Evolutionary conservation across 2,113 vertebrate species (phyloP).

Genomic region (Cephalopholis sonnerati): DNA sequence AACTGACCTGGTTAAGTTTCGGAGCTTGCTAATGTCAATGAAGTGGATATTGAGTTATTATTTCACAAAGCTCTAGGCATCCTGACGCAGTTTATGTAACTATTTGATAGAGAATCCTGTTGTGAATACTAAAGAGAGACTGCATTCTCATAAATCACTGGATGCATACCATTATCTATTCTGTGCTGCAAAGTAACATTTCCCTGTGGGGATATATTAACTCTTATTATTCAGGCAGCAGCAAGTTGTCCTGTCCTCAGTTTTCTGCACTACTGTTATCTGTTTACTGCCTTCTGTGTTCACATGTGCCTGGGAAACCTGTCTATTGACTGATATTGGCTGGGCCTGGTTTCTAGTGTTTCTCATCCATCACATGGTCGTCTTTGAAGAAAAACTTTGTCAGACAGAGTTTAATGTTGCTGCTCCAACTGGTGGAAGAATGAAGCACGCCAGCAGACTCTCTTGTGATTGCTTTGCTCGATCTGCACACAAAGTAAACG

Average conservation of each 20-base stretch:
- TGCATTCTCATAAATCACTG: no score
- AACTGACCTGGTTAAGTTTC: not conserved
- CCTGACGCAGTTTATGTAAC: not conserved
- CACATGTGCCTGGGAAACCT: not conserved
- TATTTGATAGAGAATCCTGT: no score
- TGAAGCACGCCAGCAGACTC: not conserved
- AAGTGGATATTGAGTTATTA: not conserved
- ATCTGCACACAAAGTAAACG: slow-evolving; percentile 15
- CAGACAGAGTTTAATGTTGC: not conserved
- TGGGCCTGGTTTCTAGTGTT: not conserved
- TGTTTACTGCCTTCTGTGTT: not conserved
- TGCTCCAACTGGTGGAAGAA: not conserved
- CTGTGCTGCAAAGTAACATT: no score
- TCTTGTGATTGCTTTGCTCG: not conserved
- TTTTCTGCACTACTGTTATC: not conserved
- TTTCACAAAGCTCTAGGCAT: no score
- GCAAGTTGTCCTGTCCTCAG: not conserved
- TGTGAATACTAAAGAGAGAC: no score
- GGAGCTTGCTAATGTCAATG: not conserved
- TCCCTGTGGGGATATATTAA: no score
- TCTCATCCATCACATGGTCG: not conserved
- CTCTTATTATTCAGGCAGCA: no score
- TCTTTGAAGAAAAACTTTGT: not conserved
- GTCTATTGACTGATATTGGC: not conserved
- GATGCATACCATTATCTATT: no score